Evolutionary conservation across 1,140 invertebrate genomes (phyloP), one percentile per base, ranked within the genome.

Genomic region (Zeugodacus cucurbitae): DNA sequence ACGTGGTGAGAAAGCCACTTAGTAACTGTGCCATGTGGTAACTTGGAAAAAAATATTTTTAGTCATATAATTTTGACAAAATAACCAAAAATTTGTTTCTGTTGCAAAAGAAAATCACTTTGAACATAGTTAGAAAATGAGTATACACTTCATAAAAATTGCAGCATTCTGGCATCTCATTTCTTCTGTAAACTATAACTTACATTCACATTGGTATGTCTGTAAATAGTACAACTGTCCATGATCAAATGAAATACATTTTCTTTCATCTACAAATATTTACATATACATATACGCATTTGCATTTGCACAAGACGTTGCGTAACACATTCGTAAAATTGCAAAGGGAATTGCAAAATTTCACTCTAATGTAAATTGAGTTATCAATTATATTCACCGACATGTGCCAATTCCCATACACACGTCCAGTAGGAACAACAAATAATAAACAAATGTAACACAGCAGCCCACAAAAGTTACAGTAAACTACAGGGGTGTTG

Each of bases 331-430:
- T 29, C 44, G 74, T 29, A 26, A 48, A 82, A 82, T 74, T 20
- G 67, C 67, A 74, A 74, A 37, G 67, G 67, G 74, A 82, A 82
- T 82, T 48, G 41, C 22, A 82, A 48, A 29, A 82, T 82, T 82
- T 26, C 34, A 20, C 7, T 44, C 10, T 48, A 82, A 48, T 82
- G 74, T 82, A 82, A 82, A 82, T 82, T 82, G 41, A 82, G 74
- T 48, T 82, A 82, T 82, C 74, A 82, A 82, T 82, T 82, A 82
- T 82, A 82, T n/a, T 26, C 8, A 48, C 22, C 74, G 74, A 82
- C 74, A 48, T 82, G 41, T 82, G 74, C 74, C 74, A 82, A 54
- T 82, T 82, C 14, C 48, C n/a, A n/a, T 54, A 54, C 48, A 54
- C 48, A 10, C 26, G 48, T 48, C 41, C 41, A 82, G 20, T 11